Evolutionary conservation across 30 jellyfish, hydroid and myxozoan genomes (phyloP).

Genomic region (Aurelia coerulea): DNA sequence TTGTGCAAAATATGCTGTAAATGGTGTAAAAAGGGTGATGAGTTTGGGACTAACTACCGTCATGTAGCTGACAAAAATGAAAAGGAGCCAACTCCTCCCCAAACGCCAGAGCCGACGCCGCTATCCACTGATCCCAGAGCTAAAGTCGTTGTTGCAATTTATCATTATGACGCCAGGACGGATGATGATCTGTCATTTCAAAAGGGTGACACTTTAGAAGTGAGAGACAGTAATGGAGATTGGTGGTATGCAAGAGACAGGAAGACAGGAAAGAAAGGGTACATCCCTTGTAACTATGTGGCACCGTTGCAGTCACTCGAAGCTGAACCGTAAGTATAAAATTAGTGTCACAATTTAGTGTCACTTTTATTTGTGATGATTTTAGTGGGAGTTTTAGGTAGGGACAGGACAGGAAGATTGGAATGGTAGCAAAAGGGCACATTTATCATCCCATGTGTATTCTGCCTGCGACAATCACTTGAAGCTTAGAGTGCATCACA

Average conservation of each 20-base stretch:
- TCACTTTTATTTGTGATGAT: too few relatives aligned
- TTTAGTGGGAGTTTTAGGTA: too few relatives aligned
- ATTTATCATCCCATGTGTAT: too few relatives aligned
- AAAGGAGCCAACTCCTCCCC: neutral
- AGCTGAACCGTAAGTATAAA: conserved; percentile 92
- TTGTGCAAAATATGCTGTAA: conserved; percentile 37
- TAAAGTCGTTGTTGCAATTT: conserved; percentile 86
- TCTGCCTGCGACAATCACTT: too few relatives aligned
- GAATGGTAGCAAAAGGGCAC: too few relatives aligned
- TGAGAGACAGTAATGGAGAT: conserved; percentile 80
- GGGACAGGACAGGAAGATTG: too few relatives aligned
- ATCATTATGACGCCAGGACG: conserved; percentile 83
- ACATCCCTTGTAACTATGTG: conserved; percentile 92
- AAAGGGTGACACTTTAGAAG: conserved; percentile 88
- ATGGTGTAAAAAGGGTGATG: neutral
- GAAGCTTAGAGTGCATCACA: too few relatives aligned
- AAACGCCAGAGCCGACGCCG: conserved; percentile 70
- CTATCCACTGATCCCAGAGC: conserved; percentile 94
- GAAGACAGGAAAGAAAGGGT: conserved; percentile 84
- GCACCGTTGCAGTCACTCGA: conserved; percentile 86
- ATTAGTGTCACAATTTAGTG: too few relatives aligned
- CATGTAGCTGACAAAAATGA: neutral
- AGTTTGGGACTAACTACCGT: neutral
- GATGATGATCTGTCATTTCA: conserved; percentile 89
- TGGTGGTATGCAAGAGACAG: conserved; percentile 98